phyloP scores from a whole-genome alignment of 2,113 vertebrate genomes.

The Halichoerus grypus region DNA sequence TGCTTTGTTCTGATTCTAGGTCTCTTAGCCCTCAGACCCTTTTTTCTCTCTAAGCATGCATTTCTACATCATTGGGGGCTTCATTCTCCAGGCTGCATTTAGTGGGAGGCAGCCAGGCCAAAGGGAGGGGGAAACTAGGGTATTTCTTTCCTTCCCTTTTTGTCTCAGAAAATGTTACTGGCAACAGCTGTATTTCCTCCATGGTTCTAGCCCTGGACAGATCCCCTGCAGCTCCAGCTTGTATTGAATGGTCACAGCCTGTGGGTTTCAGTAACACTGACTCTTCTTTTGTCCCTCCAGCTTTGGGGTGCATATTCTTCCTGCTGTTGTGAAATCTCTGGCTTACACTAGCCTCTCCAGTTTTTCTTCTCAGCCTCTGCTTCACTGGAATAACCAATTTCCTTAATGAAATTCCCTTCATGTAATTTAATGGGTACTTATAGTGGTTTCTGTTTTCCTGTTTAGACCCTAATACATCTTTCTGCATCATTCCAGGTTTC shows the following conservation, averaged over 20 bases:
- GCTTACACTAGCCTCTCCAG: background rate
- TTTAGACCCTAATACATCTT: background rate
- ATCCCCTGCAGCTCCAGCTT: background rate
- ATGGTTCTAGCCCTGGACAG: background rate
- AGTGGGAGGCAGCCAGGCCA: background rate
- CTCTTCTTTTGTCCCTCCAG: background rate
- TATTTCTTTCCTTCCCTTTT: background rate
- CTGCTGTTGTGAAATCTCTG: background rate
- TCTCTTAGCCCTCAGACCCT: background rate
- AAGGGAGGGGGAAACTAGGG: background rate
- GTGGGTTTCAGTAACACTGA: background rate
- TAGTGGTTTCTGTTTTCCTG: slow-evolving; percentile 25
- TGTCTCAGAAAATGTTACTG: background rate
- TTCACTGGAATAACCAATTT: slow-evolving; percentile 3
- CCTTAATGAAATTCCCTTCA: slow-evolving; percentile 18
- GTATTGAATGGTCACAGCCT: background rate
- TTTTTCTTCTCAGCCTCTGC: background rate
- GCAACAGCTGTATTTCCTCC: background rate
- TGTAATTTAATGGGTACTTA: slow-evolving; percentile 5
- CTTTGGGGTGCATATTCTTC: background rate
- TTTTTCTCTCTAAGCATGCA: background rate
- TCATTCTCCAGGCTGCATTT: background rate
- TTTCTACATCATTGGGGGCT: background rate
- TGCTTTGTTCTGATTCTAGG: background rate
- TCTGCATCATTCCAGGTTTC: background rate